Evolutionary conservation across 2,113 vertebrate genomes (phyloP), one percentile per base, ranked within the genome.

Genomic region (Semnornis frantzii): DNA sequence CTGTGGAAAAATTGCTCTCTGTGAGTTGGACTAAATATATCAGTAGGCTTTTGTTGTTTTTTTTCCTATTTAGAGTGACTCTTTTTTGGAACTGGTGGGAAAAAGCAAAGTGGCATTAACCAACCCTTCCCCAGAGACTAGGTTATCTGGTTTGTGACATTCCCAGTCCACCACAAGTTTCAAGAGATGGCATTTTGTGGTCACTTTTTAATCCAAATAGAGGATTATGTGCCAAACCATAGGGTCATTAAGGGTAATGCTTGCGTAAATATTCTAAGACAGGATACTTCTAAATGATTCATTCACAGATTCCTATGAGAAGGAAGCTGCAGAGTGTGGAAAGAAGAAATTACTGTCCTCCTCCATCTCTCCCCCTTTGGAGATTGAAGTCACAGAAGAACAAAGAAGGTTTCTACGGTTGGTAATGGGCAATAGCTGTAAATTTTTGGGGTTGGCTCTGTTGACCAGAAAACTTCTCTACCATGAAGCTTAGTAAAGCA

Each of bases 351-450:
- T 99, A 74, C 97, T 98, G 81, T 98, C 98, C 24, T 99, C 99
- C 37, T 98, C 77, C 48, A 94, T 99, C 82, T 97, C 94, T 44
- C 99, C 99, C 14, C 98, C 99, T 21, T 92, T 99, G 63, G 98
- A 98, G 91, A 97, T 99, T 93, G 95, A 96, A 57, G 94, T 99
- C 66, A 98, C 98, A 6, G 98, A 99, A 90, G 98, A 99, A 62
- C 99, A 99, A 82, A 97, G 98, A 48, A 97, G 99, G 95, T 96
- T 99, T 55, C 97, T 99, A 33, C 68, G 98, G 99, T 99, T 82
- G 97, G 97, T 96, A 75, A 42, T 70, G 60, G 48, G 37, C 54
- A 82, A 9, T 46, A 57, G 24, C 25, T 65, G 48, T 91, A 52
- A 85, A 5, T 23, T 76, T 85, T 81, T 68, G 62, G 71, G 30